Conservation (phyloP, 2,113 vertebrate species). For the Manacus vitellinus region DNA sequence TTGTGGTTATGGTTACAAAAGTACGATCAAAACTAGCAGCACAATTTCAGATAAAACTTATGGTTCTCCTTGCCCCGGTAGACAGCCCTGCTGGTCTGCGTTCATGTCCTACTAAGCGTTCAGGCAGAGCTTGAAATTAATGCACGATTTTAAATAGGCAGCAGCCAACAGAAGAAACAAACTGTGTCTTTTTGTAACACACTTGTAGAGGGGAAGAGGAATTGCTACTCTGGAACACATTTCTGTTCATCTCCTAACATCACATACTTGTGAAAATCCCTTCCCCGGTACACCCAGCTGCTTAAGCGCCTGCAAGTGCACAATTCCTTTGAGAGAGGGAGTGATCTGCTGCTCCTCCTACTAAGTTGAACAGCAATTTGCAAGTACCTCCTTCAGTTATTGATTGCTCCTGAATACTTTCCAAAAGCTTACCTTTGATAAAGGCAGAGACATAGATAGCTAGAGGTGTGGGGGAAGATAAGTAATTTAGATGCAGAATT, state of each 20-base stretch:
- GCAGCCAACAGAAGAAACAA: not conserved
- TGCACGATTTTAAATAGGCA: not conserved
- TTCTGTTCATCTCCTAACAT: not conserved
- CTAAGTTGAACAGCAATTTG: not conserved
- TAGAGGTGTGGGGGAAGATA: not conserved
- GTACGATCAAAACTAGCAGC: not conserved
- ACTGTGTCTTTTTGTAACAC: not conserved
- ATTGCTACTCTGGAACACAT: not conserved
- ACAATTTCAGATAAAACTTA: not conserved
- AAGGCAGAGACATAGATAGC: not conserved
- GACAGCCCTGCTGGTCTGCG: not conserved
- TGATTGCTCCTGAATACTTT: not conserved
- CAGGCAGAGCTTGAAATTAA: not conserved
- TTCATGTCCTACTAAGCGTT: not conserved
- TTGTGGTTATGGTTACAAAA: not conserved
- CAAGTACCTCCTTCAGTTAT: not conserved
- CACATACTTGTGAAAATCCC: not conserved
- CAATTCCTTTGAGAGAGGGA: not conserved
- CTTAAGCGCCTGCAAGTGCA: not conserved
- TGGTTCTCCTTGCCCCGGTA: not conserved
- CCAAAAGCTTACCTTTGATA: not conserved
- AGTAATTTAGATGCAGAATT: not conserved
- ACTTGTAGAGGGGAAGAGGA: not conserved
- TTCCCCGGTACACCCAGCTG: not conserved
- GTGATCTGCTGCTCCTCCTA: not conserved